Evolutionary conservation across 2,888 invertebrate species (phyloP).

Genomic region (Cryptocephalus moraei): DNA sequence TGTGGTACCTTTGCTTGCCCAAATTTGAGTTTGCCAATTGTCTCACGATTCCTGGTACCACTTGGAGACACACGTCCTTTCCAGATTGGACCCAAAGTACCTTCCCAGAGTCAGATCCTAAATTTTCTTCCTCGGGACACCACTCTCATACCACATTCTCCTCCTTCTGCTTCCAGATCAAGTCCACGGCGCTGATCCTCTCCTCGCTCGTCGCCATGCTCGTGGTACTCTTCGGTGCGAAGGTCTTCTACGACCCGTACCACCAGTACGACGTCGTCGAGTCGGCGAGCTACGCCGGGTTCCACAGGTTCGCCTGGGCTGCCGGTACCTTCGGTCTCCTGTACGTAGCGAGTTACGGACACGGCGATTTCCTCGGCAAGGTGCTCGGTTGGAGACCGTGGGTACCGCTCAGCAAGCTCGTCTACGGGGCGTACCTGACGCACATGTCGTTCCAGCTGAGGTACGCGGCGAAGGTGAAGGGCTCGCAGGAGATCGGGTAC

Average conservation of each 20-base stretch:
- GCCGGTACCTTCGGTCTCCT: constrained; percentile 41
- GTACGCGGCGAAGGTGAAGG: constrained; percentile 42
- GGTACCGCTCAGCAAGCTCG: constrained; percentile 48
- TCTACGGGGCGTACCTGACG: constrained; percentile 43
- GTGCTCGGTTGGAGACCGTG: constrained; percentile 48
- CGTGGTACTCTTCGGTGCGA: constrained; percentile 40
- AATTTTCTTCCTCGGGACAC: no score
- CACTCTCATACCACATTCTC: no score
- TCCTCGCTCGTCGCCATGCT: constrained; percentile 39
- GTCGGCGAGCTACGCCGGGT: constrained; percentile 46
- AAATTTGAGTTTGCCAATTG: no score
- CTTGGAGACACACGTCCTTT: no score
- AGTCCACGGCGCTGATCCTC: constrained; percentile 37
- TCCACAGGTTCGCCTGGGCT: constrained; percentile 49
- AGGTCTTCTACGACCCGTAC: constrained; percentile 42
- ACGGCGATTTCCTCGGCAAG: constrained; percentile 29
- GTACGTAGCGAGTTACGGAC: constrained; percentile 45
- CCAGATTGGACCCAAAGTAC: no score
- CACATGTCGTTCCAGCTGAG: constrained; percentile 46
- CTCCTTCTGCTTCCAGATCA: constrained; percentile 39
- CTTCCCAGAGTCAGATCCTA: no score
- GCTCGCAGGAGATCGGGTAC: constrained; percentile 36
- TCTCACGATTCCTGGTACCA: no score
- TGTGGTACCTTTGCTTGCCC: no score
- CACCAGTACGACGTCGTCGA: constrained; percentile 43